A percentile compares a stretch with the other conserved stretches of the same genome.
Evolutionary conservation across 92 coral and sea anemone genomes (phyloP).

Genomic region (Pocillopora grandis): DNA sequence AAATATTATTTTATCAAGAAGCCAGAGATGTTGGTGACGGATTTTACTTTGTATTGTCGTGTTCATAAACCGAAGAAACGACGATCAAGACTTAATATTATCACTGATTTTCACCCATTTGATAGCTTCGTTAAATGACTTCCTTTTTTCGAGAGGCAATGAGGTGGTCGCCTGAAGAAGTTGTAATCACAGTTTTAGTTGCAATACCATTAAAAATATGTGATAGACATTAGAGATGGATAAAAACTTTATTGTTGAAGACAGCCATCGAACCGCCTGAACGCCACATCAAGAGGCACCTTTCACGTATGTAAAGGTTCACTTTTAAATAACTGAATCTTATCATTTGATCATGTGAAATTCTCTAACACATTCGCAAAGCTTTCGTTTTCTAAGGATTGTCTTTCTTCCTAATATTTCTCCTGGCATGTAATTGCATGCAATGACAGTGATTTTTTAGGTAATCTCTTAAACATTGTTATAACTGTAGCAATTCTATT

Average conservation of each 20-base stretch:
- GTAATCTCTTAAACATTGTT: too few species aligned
- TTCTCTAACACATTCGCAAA: too few species aligned
- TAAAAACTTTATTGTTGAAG: neutral
- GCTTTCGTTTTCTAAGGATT: too few species aligned
- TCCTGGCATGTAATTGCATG: too few species aligned
- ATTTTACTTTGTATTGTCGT: neutral
- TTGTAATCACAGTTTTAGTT: neutral
- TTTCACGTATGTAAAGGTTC: too few species aligned
- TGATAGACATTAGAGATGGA: neutral
- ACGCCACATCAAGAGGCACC: too few species aligned
- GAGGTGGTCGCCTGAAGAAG: neutral
- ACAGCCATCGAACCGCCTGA: too few species aligned
- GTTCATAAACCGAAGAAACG: neutral
- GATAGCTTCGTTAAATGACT: neutral
- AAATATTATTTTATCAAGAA: neutral
- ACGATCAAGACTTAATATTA: constrained; percentile 5
- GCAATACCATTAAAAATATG: neutral
- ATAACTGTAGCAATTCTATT: too few species aligned
- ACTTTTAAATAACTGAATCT: too few species aligned
- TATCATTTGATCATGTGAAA: too few species aligned
- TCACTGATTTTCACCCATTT: neutral
- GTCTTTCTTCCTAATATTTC: too few species aligned
- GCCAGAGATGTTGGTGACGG: constrained; percentile 7
- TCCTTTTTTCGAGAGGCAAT: neutral
- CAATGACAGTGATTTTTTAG: too few species aligned